Evolutionary conservation across 2,797 vertebrate species (phyloP).

Genomic region (Chelon auratus): DNA sequence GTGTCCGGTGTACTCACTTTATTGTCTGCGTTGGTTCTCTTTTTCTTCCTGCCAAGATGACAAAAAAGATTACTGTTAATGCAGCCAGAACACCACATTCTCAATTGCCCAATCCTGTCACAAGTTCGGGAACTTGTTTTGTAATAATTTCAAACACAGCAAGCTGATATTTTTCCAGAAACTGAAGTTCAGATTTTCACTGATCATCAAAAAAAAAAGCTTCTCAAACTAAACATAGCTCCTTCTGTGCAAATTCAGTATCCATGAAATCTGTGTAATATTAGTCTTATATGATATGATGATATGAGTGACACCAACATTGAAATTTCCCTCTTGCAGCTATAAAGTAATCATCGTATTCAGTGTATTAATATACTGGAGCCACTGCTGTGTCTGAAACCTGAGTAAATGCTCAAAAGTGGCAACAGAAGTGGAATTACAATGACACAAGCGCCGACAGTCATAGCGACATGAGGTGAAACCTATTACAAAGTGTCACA

Average conservation of each 20-base stretch:
- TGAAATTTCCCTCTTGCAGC: neutral
- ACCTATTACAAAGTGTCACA: neutral
- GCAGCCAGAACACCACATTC: neutral
- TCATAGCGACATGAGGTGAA: neutral
- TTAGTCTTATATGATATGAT: neutral
- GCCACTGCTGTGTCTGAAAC: neutral
- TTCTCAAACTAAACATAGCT: neutral
- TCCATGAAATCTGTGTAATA: neutral
- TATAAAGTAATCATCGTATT: neutral
- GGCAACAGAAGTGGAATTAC: constrained; percentile 3
- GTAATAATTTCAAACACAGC: constrained; percentile 23
- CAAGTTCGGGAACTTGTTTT: constrained; percentile 23
- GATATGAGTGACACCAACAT: neutral
- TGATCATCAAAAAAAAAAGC: neutral
- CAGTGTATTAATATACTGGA: neutral
- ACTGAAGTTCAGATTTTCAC: neutral
- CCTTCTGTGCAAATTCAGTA: neutral
- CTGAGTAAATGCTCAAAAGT: neutral
- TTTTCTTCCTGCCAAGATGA: constrained; percentile 46
- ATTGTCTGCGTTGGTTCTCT: neutral
- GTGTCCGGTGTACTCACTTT: constrained; percentile 47
- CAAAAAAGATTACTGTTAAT: neutral
- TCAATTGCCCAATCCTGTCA: neutral
- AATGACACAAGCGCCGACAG: neutral
- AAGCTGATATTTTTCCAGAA: neutral